phyloP scores from a whole-genome alignment of 2,888 invertebrate genomes.

The Pammene aurita region DNA sequence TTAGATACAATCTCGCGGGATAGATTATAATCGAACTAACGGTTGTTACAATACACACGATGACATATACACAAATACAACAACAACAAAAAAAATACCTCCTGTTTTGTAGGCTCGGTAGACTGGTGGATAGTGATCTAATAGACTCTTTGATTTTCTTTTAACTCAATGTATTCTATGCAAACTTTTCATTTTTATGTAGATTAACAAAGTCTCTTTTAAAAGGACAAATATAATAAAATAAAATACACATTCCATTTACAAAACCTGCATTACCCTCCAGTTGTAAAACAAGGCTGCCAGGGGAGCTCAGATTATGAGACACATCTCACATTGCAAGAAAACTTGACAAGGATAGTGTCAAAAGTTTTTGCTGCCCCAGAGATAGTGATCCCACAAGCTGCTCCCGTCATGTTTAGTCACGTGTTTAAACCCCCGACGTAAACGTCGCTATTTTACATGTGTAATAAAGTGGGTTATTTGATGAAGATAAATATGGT shows the following conservation, averaged over 20 bases:
- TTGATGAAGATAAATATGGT: slow-evolving; percentile 1
- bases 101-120: too few species aligned
- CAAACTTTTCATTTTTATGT: neutral
- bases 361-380: slow-evolving; percentile 11
- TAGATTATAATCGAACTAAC: too few species aligned
- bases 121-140: too few species aligned
- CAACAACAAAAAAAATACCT: too few species aligned
- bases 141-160: too few species aligned
- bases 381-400: neutral
- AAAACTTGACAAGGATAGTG: slow-evolving; percentile 31
- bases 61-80: too few species aligned
- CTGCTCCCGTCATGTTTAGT: neutral
- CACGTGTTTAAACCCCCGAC: neutral
- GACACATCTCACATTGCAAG: neutral
- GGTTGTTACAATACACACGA: too few species aligned
- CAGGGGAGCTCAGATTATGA: neutral
- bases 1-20: too few species aligned
- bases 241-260: neutral
- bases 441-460: neutral
- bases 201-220: too few species aligned
- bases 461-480: neutral
- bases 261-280: neutral
- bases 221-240: neutral
- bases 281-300: neutral
- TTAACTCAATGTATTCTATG: too few species aligned